Conservation (phyloP, 2,113 vertebrate species). For the Lagopus muta region DNA sequence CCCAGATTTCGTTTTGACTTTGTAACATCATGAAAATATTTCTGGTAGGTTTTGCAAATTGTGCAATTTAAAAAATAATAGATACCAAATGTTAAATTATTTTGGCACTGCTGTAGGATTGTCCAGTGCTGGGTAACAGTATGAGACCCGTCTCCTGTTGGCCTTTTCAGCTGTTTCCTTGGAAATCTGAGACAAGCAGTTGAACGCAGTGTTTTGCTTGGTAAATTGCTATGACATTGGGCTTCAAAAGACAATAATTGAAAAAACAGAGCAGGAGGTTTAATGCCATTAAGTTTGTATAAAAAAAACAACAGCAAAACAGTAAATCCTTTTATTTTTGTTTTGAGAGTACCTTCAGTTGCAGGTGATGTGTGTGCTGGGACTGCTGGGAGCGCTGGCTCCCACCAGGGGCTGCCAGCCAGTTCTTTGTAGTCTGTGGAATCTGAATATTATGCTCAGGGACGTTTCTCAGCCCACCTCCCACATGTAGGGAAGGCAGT, state of each 20-base stretch:
- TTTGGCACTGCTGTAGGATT: neutral
- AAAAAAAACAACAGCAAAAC: neutral
- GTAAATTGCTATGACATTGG: neutral
- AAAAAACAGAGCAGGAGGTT: neutral
- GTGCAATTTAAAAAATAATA: neutral
- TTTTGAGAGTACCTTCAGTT: neutral
- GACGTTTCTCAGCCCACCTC: neutral
- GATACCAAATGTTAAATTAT: neutral
- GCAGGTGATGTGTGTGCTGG: neutral
- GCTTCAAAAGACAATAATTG: neutral
- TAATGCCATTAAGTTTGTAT: neutral
- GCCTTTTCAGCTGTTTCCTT: neutral
- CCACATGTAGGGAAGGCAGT: rapidly evolving
- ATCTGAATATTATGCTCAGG: neutral
- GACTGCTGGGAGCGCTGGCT: neutral
- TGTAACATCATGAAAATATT: neutral
- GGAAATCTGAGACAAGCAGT: rapidly evolving
- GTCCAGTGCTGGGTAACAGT: neutral
- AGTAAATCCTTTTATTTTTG: neutral
- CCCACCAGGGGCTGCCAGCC: neutral
- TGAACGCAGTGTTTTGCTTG: neutral
- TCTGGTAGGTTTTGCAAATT: neutral
- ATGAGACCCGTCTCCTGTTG: neutral
- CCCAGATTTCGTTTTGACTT: neutral
- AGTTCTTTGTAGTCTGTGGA: neutral